phyloP scores from a whole-genome alignment of 2,113 vertebrate genomes.

The Plotosus lineatus region DNA sequence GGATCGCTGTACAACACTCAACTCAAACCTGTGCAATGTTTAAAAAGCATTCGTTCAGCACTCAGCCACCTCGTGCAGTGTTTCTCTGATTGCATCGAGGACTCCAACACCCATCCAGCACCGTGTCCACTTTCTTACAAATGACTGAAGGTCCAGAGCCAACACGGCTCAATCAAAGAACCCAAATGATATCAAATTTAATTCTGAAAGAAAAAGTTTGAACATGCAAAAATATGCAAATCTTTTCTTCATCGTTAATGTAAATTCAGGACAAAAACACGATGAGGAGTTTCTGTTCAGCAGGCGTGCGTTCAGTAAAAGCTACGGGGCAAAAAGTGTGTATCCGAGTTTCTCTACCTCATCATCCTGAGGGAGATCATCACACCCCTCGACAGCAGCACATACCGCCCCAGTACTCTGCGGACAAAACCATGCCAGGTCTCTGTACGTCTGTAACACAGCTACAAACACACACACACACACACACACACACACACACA shows the following conservation, averaged over 20 bases:
- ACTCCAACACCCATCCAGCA: no score
- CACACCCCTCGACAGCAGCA: constrained; percentile 80
- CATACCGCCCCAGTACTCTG: constrained; percentile 84
- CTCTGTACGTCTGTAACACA: constrained; percentile 88
- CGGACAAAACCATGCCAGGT: constrained; percentile 92
- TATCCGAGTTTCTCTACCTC: constrained; percentile 74
- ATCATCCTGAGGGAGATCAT: constrained; percentile 83
- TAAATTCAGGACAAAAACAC: neutral
- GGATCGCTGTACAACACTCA: no score
- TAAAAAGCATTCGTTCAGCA: no score
- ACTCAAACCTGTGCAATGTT: no score
- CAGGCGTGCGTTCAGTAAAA: neutral
- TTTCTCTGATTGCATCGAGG: no score
- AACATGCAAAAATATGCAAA: neutral
- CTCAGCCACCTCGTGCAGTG: no score
- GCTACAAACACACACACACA: constrained; percentile 65
- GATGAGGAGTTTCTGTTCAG: neutral
- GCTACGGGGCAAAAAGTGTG: neutral
- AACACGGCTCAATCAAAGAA: no score
- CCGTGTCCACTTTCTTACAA: neutral
- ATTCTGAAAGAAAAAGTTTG: neutral
- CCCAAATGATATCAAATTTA: neutral
- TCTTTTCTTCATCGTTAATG: neutral
- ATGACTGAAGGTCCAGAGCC: neutral
- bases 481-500: constrained; percentile 21